Conservation (phyloP, 2,113 vertebrate species). For the Ptychochromis oligacanthus region DNA sequence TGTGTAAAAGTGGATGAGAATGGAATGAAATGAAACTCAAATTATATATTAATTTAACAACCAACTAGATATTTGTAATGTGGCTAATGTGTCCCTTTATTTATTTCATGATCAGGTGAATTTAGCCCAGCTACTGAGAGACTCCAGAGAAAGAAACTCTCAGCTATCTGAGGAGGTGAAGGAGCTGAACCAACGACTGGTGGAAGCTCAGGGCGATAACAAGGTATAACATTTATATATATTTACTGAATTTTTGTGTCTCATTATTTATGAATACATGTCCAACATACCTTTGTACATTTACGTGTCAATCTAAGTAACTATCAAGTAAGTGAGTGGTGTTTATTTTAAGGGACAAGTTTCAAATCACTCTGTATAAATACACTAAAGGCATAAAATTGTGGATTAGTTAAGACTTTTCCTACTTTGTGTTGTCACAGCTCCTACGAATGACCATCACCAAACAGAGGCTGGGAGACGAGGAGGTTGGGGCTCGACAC, state of each 20-base stretch:
- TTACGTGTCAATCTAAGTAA: not conserved
- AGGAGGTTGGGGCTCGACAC: conserved; percentile 90
- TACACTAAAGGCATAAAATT: not conserved
- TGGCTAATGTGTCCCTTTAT: not conserved
- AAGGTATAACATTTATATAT: conserved; percentile 82
- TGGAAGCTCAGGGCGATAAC: conserved; percentile 95
- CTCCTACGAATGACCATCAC: conserved; percentile 97
- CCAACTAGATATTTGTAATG: not conserved
- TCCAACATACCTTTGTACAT: not conserved
- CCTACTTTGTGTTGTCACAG: conserved; percentile 66
- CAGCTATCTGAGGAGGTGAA: conserved; percentile 91
- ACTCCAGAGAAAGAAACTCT: conserved; percentile 88
- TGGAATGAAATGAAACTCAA: too few species aligned
- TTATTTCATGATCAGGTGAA: conserved; percentile 83
- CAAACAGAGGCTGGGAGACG: conserved; percentile 94
- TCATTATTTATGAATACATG: not conserved
- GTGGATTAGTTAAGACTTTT: not conserved
- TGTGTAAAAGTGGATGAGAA: not conserved
- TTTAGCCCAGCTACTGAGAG: conserved; percentile 89
- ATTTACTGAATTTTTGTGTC: not conserved
- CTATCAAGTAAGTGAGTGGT: not conserved
- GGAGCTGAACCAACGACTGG: conserved; percentile 91
- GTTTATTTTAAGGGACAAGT: not conserved
- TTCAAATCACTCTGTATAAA: not conserved
- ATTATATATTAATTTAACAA: not conserved